Evolutionary conservation across 2,797 vertebrate genomes (phyloP), one percentile per base, ranked within the genome.

Genomic region (Melopsittacus undulatus): DNA sequence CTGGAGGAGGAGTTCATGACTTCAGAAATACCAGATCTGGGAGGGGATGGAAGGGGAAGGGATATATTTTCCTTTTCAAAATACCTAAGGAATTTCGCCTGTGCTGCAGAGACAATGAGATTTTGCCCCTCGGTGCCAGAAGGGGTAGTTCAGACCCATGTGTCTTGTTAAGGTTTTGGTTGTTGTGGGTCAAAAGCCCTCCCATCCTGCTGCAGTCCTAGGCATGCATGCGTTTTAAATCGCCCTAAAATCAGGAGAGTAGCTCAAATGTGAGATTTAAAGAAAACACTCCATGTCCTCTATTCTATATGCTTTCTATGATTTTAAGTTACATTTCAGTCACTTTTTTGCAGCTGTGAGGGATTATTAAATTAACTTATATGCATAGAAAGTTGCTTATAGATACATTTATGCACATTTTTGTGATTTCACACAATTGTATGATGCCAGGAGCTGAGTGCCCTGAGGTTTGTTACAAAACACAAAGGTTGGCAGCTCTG

Each of bases 1-100:
- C 83, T 93, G 86, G 67, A 95, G 86, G 76, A 96, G 94, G 67
- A 95, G 94, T 97, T 97, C 96, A 95, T 97, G 93, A 95, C 91
- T 97, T 95, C 91, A 94, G 94, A 97, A 96, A 96, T 96, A 89
- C 92, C 95, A 95, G 89, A 92, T 95, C 84, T 95, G 95, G 96
- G 94, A 95, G 96, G 95, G 91, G 91, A 93, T 92, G 89, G 85
- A 91, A 92, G 70, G 78, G 54, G 61, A 90, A 95, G 83, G 81
- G 90, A 92, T 92, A 42, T 87, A 85, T 92, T 95, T 94, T 90
- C 91, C 90, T 94, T 96, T 94, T 96, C 90, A 89, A 85, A 96
- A 90, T 91, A 95, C 88, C 64, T 88, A 89, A 96, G 87, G 93
- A 94, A 96, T 96, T 95, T 49, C n/a, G 81, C 24, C 64, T 9